Base-by-base conservation (phyloP, 2,888 invertebrate genomes). In the Linnaemya tessellans region DNA sequence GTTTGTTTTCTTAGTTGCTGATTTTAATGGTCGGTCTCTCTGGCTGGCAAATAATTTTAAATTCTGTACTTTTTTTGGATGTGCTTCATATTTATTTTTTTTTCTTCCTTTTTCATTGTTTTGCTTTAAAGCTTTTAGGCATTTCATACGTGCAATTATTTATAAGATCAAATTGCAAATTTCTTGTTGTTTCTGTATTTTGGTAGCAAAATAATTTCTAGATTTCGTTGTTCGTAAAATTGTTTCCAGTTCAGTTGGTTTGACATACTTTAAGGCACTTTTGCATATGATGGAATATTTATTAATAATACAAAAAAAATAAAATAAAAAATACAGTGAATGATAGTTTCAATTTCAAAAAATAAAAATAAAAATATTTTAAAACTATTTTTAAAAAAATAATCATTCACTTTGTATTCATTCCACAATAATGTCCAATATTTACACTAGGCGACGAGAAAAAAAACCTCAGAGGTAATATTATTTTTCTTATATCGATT, bases 161-260 rank as follows among this genome's bases (percentile, higher is more conserved):
- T 82, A 79, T 79, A 79, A 80, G 82, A 85, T 82, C 85, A 85
- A 82, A 79, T 85, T 85, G 85, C 85, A 82, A 85, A 85, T 82
- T 78, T 79, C 54, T 71, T 80, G 46, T 74, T 18, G n/a, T 79
- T 80, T 73, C 46, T 68, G 18, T 25, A 73, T 79, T 70, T 70
- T 62, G 60, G 58, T 75, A 68, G 54, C 35, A 38, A 15, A 30
- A 22, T 51, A 49, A 49, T 60, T 79, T 60, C 35, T 51, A 35
- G 38, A 75, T 54, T 60, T 77, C 62, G 60, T 49, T 60, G 67
- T 38, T 49, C 10, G 18, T 20, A 68, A 56, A 60, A 65, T 22
- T 75, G 74, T 85, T 79, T 79, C 70, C 81, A 74, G 84, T 85
- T 85, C 81, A 85, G 78, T 79, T 64, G 70, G 25, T 54, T 82